These are phyloP conservation scores for Hypena proboscidalis DNA, from an alignment of 2,888 invertebrate genomes.

Conservation along the genomic window DNA sequence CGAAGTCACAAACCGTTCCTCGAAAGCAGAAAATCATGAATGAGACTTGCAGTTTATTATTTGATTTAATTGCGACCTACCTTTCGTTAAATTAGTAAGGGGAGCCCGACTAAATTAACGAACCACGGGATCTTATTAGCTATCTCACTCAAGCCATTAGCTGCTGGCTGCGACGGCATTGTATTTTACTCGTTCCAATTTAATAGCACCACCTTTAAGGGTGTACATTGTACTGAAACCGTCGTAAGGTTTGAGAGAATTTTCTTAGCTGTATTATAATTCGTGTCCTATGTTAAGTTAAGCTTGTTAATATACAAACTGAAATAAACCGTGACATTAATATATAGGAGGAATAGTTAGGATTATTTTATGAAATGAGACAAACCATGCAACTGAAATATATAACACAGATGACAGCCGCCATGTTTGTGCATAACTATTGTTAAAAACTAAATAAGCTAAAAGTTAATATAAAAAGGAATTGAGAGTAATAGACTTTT, in stretches of 20 bases:
- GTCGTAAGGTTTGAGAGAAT: conserved; percentile 12
- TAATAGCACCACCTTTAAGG: conserved; percentile 48
- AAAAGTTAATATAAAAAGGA: too few species aligned
- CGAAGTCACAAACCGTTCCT: too few species aligned
- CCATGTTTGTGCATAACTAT: too few species aligned
- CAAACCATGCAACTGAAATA: too few species aligned
- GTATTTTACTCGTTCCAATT: conserved; percentile 55
- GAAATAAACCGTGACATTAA: too few species aligned
- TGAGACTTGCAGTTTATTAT: conserved; percentile 45
- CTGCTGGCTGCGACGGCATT: conserved; percentile 43
- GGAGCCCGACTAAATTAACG: conserved; percentile 58
- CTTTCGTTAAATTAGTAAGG: conserved; percentile 56
- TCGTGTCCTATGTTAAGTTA: too few species aligned
- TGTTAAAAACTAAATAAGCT: too few species aligned
- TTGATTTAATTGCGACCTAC: conserved; percentile 52
- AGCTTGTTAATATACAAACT: too few species aligned
- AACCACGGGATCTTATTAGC: conserved; percentile 70
- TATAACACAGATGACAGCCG: too few species aligned
- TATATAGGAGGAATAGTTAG: too few species aligned
- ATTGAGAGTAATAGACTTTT: too few species aligned
- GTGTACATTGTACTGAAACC: conserved; percentile 30
- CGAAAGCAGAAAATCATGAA: conserved; percentile 36
- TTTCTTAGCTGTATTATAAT: conserved; percentile 15
- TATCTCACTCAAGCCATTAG: conserved; percentile 60
- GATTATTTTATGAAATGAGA: too few species aligned